Evolutionary conservation across 2,888 invertebrate species (phyloP).

Genomic region (Agriopis leucophaearia): DNA sequence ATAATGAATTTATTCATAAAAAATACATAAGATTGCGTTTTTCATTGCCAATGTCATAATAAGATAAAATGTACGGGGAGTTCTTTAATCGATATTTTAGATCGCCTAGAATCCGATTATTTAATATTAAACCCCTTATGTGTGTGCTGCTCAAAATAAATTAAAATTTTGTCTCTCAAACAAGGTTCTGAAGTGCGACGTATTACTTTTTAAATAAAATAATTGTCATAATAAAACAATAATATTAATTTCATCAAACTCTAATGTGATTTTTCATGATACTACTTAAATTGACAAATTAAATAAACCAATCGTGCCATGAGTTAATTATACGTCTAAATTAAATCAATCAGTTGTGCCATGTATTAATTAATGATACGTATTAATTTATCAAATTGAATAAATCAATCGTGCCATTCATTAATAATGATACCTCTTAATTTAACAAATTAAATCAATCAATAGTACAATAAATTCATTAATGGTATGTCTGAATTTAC

Average conservation of each 20-base stretch:
- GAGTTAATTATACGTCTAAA: not conserved
- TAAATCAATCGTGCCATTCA: not conserved
- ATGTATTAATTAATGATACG: not conserved
- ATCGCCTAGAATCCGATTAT: conserved; percentile 32
- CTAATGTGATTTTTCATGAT: not conserved
- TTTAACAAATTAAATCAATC: not conserved
- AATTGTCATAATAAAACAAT: not conserved
- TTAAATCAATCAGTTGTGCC: not conserved
- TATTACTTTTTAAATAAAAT: no score
- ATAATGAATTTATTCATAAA: conserved; percentile 43
- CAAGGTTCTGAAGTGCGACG: no score
- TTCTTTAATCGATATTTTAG: conserved; percentile 26
- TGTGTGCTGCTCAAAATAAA: conserved; percentile 37
- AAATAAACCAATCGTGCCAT: not conserved
- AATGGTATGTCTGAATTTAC: not conserved
- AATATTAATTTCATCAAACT: not conserved
- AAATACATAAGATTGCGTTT: conserved; percentile 44
- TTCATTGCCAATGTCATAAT: conserved; percentile 42
- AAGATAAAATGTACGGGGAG: conserved; percentile 19
- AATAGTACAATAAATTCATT: not conserved
- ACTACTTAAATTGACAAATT: not conserved
- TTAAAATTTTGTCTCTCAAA: no score
- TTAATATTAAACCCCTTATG: conserved; percentile 14
- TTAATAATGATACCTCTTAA: not conserved
- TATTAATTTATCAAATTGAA: not conserved